Evolutionary conservation across 2,797 vertebrate species (phyloP), one percentile per base, ranked within the genome.

Genomic region (Hyperoplus immaculatus): DNA sequence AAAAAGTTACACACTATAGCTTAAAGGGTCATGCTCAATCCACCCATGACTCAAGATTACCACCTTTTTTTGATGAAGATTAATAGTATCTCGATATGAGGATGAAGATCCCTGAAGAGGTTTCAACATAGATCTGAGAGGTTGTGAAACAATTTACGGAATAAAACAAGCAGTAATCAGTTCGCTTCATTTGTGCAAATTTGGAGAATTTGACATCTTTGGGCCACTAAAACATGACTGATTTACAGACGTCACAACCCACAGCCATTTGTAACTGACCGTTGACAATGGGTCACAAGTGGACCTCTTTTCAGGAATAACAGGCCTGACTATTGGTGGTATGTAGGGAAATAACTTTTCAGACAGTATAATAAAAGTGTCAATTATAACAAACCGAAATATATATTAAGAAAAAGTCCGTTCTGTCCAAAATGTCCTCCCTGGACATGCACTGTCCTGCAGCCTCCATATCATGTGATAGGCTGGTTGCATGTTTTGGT

Each of bases 381-480:
- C 5, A 15, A 29, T 29, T 39, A 5, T 38, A 9, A 13, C 12
- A 56, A 21, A 29, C 29, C 29, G 29, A 29, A 29, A 29, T 29
- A 29, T 29, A 3, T 29, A 29, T 29, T 29, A 29, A 29, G 29
- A 29, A 29, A 43, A 56, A 42, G 55, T 59, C 74, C 58, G 29
- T 39, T 81, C 55, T 57, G 47, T 70, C 75, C 57, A 51, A 39
- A 73, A 82, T 84, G 76, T 80, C 78, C 89, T 79, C 58, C 50
- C 1, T 53, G 83, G 87, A 87, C 87, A 80, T 62, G 58, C 7
- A n/a, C 18, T 70, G 71, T 81, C 76, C 80, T 85, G 70, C 69
- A 70, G 77, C 72, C 61, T 68, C 45, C 4, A 8, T 41, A 85
- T 90, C 93, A 94, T 93, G 93, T 95, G 93, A 94, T 81, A 47